Evolutionary conservation across 2,888 invertebrate genomes (phyloP).

Genomic region (Ametastegia equiseti): DNA sequence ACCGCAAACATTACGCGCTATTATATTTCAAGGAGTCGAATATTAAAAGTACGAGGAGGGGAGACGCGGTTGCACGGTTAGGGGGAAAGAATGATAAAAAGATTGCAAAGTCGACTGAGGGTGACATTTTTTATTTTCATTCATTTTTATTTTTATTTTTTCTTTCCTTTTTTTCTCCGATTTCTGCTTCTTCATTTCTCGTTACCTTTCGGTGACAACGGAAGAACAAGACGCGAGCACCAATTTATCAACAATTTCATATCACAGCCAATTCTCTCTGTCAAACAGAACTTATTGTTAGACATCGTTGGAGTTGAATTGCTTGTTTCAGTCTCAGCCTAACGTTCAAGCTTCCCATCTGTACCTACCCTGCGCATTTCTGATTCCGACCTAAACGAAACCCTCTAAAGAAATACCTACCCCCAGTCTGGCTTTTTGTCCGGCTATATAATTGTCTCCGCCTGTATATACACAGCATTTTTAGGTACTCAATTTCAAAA

Average conservation of each 20-base stretch:
- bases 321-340: not conserved
- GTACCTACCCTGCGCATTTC: not conserved
- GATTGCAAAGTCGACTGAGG: conserved; percentile 20
- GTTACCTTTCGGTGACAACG: not conserved
- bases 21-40: conserved; percentile 20
- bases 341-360: conserved; percentile 1
- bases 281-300: conserved; percentile 22
- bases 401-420: not conserved
- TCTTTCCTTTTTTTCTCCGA: not conserved
- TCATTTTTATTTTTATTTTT: not conserved
- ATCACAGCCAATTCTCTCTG: conserved; percentile 8
- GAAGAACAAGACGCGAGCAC: conserved; percentile 6
- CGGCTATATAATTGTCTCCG: not conserved
- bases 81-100: conserved; percentile 23
- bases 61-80: not conserved
- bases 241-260: conserved; percentile 33
- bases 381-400: not conserved
- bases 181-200: not conserved
- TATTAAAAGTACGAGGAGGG: conserved; percentile 20
- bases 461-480: not conserved
- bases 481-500: not conserved
- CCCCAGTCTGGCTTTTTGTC: not conserved
- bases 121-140: not conserved
- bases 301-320: conserved; percentile 26
- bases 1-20: conserved; percentile 15